phyloP scores from a whole-genome alignment of 2,888 invertebrate species.

The Pseudococcus viburni region DNA sequence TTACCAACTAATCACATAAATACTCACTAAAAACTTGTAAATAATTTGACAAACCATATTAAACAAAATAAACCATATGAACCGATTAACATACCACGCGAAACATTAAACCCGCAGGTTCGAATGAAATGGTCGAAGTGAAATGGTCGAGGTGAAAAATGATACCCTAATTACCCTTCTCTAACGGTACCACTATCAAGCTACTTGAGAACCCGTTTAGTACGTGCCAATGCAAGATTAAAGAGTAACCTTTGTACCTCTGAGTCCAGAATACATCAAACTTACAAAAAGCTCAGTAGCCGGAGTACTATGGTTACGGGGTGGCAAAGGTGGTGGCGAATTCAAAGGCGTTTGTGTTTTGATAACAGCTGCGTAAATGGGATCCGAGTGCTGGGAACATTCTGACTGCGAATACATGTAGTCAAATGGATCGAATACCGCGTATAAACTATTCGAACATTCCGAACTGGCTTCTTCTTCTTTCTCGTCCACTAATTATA shows the following conservation, averaged over 20 bases:
- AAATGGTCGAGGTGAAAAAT: not conserved
- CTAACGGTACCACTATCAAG: not conserved
- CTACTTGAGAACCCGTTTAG: not conserved
- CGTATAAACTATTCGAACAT: conserved; percentile 74
- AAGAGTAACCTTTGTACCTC: not conserved
- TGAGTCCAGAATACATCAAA: not conserved
- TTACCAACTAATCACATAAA: not conserved
- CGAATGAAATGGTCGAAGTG: not conserved
- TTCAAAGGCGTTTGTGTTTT: conserved; percentile 70
- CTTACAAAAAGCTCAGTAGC: conserved; percentile 54
- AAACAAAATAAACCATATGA: not conserved
- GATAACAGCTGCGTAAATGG: conserved; percentile 80
- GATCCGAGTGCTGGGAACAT: conserved; percentile 77
- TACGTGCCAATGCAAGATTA: not conserved
- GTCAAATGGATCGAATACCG: conserved; percentile 85
- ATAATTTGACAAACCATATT: not conserved
- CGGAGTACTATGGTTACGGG: conserved; percentile 61
- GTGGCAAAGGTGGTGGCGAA: conserved; percentile 68
- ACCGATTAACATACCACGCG: not conserved
- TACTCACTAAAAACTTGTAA: conserved; percentile 15
- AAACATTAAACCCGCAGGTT: not conserved
- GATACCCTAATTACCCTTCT: not conserved
- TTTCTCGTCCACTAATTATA: conserved; percentile 26
- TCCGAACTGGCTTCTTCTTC: conserved; percentile 61
- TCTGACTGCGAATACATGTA: conserved; percentile 79